Evolutionary conservation across 2,113 vertebrate species (phyloP), one percentile per base, ranked within the genome.

Genomic region (Nothobranchius furzeri): DNA sequence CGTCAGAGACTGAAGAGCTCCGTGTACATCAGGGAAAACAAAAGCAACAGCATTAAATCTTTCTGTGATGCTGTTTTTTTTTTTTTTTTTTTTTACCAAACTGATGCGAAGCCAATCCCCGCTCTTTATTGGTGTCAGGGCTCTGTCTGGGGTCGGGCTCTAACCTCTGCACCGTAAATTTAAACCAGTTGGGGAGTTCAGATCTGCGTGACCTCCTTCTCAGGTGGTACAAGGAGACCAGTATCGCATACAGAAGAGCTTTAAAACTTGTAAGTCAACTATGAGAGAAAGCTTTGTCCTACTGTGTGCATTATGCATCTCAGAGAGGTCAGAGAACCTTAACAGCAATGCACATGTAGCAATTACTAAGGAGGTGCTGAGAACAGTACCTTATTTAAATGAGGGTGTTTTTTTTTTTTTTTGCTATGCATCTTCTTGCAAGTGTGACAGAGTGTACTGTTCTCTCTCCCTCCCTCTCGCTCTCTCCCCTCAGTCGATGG

Each of bases 351-450:
- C 75, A 82, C 75, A 68, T 70, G 80, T 83, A 87, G 76, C 86
- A 87, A 76, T 87, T 86, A 87, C 79, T 76, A 82, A 86, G 68
- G 78, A 89, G 88, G 70, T 72, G 66, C 51, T 61, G 75, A 78
- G 82, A 81, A 69, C 64, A 69, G 63, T 64, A 76, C 76, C 76
- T 85, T 90, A 86, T 92, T 89, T 68, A 92, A 91, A 93, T 87
- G 78, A 87, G 86, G 72, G 88, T 2, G 64, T 73, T 60, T 68
- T 46, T 48, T 68, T 37, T 51, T 64, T 58, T 73, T 73, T 58
- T 59, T 75, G 60, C 70, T 78, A 61, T 75, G 78, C 84, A 78
- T 82, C 79, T 67, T 56, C 77, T 88, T 85, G 78, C 87, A 87
- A 79, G 52, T 78, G 85, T 59, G 60, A 84, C 79, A 80, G 51